phyloP scores from a whole-genome alignment of 2,888 invertebrate species.

The Zootermopsis nevadensis region DNA sequence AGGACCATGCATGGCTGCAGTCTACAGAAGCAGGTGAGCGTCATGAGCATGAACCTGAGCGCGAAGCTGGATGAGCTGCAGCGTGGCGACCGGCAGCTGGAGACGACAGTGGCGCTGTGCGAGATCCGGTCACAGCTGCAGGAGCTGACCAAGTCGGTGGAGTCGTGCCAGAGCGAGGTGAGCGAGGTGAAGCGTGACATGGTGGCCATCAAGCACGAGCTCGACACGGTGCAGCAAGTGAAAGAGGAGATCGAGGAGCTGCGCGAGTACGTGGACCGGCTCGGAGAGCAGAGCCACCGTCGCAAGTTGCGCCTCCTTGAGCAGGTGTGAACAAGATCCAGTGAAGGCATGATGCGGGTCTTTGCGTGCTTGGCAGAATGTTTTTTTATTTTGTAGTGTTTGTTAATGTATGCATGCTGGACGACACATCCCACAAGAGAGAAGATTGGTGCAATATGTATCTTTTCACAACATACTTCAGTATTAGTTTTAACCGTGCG shows the following conservation, averaged over 20 bases:
- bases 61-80: conserved; percentile 95
- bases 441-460: no score
- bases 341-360: no score
- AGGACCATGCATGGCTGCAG: conserved; percentile 65
- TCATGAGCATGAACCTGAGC: conserved; percentile 96
- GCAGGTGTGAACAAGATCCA: conserved; percentile 73
- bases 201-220: conserved; percentile 94
- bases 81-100: conserved; percentile 86
- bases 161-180: conserved; percentile 94
- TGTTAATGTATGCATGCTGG: no score
- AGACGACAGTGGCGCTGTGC: conserved; percentile 93
- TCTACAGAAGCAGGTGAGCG: conserved; percentile 97
- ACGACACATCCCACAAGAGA: no score
- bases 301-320: conserved; percentile 90
- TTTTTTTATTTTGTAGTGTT: no score
- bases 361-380: no score
- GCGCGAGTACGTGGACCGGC: conserved; percentile 90
- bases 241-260: conserved; percentile 95
- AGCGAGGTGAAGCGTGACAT: conserved; percentile 93
- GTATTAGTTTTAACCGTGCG: no score
- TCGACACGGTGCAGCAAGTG: conserved; percentile 94
- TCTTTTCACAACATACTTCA: no score
- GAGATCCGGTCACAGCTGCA: conserved; percentile 93
- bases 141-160: conserved; percentile 93
- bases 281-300: conserved; percentile 91